phyloP scores from a whole-genome alignment of 2,113 vertebrate species.

The Drymodes brunneopygia region DNA sequence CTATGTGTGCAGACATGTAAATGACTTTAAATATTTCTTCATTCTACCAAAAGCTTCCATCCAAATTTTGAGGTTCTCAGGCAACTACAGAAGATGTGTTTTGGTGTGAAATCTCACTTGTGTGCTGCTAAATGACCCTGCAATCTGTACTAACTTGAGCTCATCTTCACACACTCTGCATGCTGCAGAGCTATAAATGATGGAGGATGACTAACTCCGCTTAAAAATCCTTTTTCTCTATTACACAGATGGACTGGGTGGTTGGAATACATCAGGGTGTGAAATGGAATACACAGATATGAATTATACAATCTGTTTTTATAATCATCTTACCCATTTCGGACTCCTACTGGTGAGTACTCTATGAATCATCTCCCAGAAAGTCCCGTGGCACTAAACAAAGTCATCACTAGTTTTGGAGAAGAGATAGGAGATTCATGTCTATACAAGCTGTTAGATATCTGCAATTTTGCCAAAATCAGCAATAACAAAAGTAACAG shows the following conservation, averaged over 20 bases:
- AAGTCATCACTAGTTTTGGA: not conserved
- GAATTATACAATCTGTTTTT: constrained; percentile 84
- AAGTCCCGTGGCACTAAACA: not conserved
- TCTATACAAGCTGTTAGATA: not conserved
- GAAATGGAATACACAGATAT: constrained; percentile 63
- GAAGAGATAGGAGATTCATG: not conserved
- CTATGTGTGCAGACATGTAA: not conserved
- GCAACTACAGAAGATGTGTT: not conserved
- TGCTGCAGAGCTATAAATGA: constrained; percentile 61
- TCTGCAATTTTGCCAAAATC: not conserved
- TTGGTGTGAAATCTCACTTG: constrained; percentile 12
- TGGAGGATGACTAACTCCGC: constrained; percentile 60
- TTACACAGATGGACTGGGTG: constrained; percentile 80
- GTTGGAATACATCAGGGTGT: constrained; percentile 84
- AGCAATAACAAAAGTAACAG: not conserved
- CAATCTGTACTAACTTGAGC: constrained; percentile 57
- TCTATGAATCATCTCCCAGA: constrained; percentile 27
- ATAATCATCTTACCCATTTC: constrained; percentile 92
- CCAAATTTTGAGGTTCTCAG: constrained; percentile 5
- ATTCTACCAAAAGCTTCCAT: not conserved
- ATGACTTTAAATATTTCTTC: not conserved
- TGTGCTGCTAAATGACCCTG: constrained; percentile 35
- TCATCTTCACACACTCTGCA: constrained; percentile 8
- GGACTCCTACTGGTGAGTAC: constrained; percentile 86
- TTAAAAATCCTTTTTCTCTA: constrained; percentile 64